Conservation (phyloP, 2,888 invertebrate genomes). For the Drosophila mimica region DNA sequence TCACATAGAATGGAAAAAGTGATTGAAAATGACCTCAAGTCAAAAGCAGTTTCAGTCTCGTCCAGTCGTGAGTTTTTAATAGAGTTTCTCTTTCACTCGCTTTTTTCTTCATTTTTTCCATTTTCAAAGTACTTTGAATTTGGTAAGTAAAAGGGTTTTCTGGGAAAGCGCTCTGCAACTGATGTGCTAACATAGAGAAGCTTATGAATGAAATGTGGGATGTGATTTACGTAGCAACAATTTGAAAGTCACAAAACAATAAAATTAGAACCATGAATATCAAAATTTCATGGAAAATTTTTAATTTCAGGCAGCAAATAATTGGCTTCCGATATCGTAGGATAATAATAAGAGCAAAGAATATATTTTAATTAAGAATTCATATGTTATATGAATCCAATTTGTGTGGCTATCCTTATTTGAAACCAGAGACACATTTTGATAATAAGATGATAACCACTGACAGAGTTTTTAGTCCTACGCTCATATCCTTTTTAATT, state of each 20-base stretch:
- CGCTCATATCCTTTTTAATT: background rate
- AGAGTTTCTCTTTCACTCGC: constrained; percentile 39
- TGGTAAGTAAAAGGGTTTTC: constrained; percentile 50
- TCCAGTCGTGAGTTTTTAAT: constrained; percentile 62
- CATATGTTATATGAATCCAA: too few relatives aligned
- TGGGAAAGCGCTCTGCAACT: background rate
- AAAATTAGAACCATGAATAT: background rate
- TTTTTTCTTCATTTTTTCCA: constrained; percentile 29
- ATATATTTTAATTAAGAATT: background rate
- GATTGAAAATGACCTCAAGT: constrained; percentile 80
- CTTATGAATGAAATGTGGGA: constrained; percentile 26
- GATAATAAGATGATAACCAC: background rate
- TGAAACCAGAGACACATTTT: background rate
- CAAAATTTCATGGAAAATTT: background rate
- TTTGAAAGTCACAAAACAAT: background rate
- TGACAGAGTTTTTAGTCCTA: background rate
- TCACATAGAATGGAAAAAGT: constrained; percentile 72
- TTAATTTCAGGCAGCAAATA: background rate
- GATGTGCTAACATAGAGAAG: constrained; percentile 20
- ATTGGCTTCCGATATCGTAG: background rate
- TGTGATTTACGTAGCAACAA: background rate
- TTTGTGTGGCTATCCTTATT: background rate
- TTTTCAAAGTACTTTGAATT: constrained; percentile 45
- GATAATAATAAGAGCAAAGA: background rate
- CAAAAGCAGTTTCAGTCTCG: constrained; percentile 67